phyloP scores from a whole-genome alignment of 2,888 invertebrate species.

The Diaphora mendica region DNA sequence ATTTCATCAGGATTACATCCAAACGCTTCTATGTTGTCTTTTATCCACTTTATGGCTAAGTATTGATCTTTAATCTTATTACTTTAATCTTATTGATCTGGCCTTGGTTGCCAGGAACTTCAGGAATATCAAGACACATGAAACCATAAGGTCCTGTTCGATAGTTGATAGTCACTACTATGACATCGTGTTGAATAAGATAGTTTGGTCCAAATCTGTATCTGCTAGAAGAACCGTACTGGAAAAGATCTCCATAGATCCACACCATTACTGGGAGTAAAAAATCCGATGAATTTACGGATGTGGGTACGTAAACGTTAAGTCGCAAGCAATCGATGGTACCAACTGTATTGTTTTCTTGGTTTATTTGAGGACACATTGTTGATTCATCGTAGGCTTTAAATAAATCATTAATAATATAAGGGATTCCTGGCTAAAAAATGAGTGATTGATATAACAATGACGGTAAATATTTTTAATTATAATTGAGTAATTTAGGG shows the following conservation, averaged over 20 bases:
- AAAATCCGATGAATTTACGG: neutral
- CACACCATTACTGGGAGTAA: slow-evolving; percentile 23
- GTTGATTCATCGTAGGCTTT: slow-evolving; percentile 22
- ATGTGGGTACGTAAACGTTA: slow-evolving; percentile 22
- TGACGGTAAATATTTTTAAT: neutral
- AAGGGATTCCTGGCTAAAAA: slow-evolving; percentile 7
- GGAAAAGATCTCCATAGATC: slow-evolving; percentile 22
- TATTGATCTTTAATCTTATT: slow-evolving; percentile 54
- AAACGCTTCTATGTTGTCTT: slow-evolving; percentile 49
- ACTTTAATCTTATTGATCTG: too few relatives aligned
- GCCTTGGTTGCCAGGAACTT: slow-evolving; percentile 52
- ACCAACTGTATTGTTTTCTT: slow-evolving; percentile 8
- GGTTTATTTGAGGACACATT: slow-evolving; percentile 24
- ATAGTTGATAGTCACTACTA: slow-evolving; percentile 51
- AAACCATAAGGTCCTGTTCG: slow-evolving; percentile 51
- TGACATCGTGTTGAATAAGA: slow-evolving; percentile 44
- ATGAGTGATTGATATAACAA: neutral
- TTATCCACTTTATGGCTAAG: slow-evolving; percentile 50
- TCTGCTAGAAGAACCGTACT: slow-evolving; percentile 3
- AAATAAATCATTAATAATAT: slow-evolving; percentile 13
- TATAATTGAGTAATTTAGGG: neutral
- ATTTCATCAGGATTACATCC: slow-evolving; percentile 51
- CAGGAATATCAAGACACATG: slow-evolving; percentile 47
- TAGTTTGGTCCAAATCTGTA: slow-evolving; percentile 16
- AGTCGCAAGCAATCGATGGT: slow-evolving; percentile 21